Evolutionary conservation across 2,888 invertebrate genomes (phyloP).

Genomic region (Catocala sponsa): DNA sequence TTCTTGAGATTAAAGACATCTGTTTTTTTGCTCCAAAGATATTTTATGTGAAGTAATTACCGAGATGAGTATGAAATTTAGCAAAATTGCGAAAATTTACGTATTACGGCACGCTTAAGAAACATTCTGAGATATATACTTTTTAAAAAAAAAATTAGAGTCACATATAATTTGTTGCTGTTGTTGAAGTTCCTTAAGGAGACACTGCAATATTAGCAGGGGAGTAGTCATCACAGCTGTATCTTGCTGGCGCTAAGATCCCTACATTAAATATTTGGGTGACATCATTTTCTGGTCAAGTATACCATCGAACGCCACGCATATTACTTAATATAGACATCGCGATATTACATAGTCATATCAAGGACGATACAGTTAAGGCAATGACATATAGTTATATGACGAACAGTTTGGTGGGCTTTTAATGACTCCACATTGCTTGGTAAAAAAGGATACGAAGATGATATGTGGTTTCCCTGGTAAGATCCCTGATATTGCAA

Average conservation of each 20-base stretch:
- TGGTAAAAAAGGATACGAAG: conserved; percentile 16
- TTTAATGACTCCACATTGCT: conserved; percentile 20
- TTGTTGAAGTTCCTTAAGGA: no score
- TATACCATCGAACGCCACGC: conserved; percentile 16
- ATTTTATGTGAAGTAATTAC: neutral
- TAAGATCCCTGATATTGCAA: no score
- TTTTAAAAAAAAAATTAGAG: no score
- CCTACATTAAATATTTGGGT: conserved; percentile 2
- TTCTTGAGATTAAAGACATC: neutral
- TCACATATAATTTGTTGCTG: no score
- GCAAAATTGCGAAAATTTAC: no score
- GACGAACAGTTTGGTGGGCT: conserved; percentile 12
- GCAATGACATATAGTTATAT: neutral
- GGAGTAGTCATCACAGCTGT: no score
- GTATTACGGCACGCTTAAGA: no score
- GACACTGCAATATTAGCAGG: no score
- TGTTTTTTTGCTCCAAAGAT: neutral
- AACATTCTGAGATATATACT: no score
- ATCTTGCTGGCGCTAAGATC: no score
- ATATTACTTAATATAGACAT: conserved; percentile 30
- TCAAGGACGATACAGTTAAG: conserved; percentile 27
- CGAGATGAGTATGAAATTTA: no score
- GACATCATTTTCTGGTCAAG: conserved; percentile 24
- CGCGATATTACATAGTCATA: conserved; percentile 12
- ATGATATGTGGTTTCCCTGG: neutral